Evolutionary conservation across 2,797 vertebrate genomes (phyloP).

Genomic region (Kryptolebias ocellatus): DNA sequence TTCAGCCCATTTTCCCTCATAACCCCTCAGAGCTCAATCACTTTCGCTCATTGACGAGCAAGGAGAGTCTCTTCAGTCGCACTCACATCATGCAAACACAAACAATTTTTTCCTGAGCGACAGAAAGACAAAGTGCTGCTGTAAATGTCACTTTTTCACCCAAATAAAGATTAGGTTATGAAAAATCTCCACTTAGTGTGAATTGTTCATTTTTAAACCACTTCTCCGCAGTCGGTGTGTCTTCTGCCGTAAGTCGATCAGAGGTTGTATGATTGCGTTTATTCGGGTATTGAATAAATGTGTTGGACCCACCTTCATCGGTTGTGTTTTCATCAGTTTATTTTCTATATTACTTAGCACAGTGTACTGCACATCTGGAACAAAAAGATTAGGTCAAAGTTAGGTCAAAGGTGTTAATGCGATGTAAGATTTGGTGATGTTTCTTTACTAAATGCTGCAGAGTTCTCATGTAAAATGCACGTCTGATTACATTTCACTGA

Average conservation of each 20-base stretch:
- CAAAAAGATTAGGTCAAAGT: too few relatives aligned
- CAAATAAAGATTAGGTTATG: conserved; percentile 38
- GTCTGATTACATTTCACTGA: too few relatives aligned
- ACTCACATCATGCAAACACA: conserved; percentile 46
- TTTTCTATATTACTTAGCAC: too few relatives aligned
- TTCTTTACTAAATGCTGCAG: too few relatives aligned
- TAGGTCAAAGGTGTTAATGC: too few relatives aligned
- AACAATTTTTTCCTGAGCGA: conserved; percentile 52
- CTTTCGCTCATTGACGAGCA: conserved; percentile 62
- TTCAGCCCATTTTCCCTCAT: conserved; percentile 74
- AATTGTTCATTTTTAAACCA: conserved; percentile 37
- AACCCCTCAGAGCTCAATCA: conserved; percentile 70
- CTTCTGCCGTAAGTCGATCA: conserved; percentile 18
- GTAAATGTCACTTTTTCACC: conserved; percentile 35
- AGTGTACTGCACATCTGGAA: too few relatives aligned
- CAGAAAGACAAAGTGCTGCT: conserved; percentile 16
- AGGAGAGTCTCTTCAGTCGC: conserved; percentile 68
- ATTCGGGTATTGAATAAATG: too few relatives aligned
- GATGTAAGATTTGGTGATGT: too few relatives aligned
- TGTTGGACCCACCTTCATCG: background rate
- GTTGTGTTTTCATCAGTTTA: conserved; percentile 22
- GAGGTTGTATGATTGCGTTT: background rate
- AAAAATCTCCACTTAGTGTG: conserved; percentile 28
- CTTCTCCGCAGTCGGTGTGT: conserved; percentile 16
- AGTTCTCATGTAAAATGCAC: too few relatives aligned